Evolutionary conservation across 1,140 invertebrate species (phyloP).

Genomic region (Battus philenor): DNA sequence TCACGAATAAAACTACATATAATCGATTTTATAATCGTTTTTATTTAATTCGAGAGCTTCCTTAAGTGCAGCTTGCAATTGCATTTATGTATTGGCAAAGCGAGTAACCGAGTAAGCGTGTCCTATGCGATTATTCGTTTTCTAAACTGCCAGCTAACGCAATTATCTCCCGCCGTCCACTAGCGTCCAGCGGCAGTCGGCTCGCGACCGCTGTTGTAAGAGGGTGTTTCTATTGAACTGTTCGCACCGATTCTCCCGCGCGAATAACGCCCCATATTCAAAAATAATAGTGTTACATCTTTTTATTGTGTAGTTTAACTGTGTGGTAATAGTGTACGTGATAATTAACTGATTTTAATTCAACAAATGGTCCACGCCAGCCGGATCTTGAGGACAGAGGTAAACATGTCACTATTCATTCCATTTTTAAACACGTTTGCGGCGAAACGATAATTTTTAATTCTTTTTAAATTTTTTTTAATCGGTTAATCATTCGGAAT

Average conservation of each 20-base stretch:
- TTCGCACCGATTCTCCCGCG: slow-evolving; percentile 25
- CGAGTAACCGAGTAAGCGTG: slow-evolving; percentile 28
- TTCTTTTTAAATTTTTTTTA: no score
- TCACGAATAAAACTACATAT: no score
- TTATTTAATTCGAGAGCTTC: no score
- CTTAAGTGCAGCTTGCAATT: no score
- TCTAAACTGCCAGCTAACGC: slow-evolving; percentile 33
- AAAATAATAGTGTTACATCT: slow-evolving; percentile 39
- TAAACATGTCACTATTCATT: slow-evolving; percentile 43
- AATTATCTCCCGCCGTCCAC: slow-evolving; percentile 37
- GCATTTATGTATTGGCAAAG: slow-evolving; percentile 12
- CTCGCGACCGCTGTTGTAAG: slow-evolving; percentile 22
- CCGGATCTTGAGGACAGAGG: slow-evolving; percentile 44
- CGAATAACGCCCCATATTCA: slow-evolving; percentile 24
- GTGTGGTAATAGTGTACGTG: slow-evolving; percentile 38
- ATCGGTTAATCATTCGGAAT: slow-evolving; percentile 1
- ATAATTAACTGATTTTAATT: slow-evolving; percentile 26
- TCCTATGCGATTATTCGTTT: slow-evolving; percentile 35
- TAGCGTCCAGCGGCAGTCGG: slow-evolving; percentile 24
- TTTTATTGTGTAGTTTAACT: slow-evolving; percentile 34
- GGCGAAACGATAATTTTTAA: slow-evolving; percentile 8
- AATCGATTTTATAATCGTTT: no score
- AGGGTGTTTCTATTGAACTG: slow-evolving; percentile 26
- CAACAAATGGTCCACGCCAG: slow-evolving; percentile 13
- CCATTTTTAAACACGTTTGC: slow-evolving; percentile 28